Evolutionary conservation across 2,888 invertebrate species (phyloP).

Genomic region (Eilema griseolum): DNA sequence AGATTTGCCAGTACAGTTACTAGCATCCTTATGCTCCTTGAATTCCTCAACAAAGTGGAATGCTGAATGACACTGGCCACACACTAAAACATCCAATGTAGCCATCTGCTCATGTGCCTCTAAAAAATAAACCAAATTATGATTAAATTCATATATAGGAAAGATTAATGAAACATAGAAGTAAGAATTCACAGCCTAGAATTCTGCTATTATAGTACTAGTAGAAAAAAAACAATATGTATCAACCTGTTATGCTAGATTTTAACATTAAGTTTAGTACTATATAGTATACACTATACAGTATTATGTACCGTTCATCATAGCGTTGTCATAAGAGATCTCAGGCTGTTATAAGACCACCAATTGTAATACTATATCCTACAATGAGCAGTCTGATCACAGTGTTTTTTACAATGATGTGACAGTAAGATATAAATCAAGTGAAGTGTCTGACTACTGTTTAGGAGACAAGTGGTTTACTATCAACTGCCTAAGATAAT

Average conservation of each 20-base stretch:
- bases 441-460: background rate
- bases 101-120: conserved; percentile 93
- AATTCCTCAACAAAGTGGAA: conserved; percentile 94
- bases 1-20: conserved; percentile 88
- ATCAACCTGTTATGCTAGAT: too few relatives aligned
- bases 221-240: background rate
- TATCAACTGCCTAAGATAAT: background rate
- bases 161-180: too few relatives aligned
- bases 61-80: conserved; percentile 93
- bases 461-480: background rate
- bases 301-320: too few relatives aligned
- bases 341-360: too few relatives aligned
- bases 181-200: too few relatives aligned
- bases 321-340: too few relatives aligned
- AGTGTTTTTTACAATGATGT: background rate
- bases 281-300: too few relatives aligned
- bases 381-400: too few relatives aligned
- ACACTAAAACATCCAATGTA: conserved; percentile 92
- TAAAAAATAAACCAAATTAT: conserved; percentile 57
- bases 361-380: too few relatives aligned
- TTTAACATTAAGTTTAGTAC: too few relatives aligned
- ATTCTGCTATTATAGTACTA: too few relatives aligned
- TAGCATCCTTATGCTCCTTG: conserved; percentile 89
- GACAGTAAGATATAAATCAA: background rate
- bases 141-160: background rate